Base-by-base conservation (phyloP, 2,888 invertebrate genomes). In the Crioceris asparagi region DNA sequence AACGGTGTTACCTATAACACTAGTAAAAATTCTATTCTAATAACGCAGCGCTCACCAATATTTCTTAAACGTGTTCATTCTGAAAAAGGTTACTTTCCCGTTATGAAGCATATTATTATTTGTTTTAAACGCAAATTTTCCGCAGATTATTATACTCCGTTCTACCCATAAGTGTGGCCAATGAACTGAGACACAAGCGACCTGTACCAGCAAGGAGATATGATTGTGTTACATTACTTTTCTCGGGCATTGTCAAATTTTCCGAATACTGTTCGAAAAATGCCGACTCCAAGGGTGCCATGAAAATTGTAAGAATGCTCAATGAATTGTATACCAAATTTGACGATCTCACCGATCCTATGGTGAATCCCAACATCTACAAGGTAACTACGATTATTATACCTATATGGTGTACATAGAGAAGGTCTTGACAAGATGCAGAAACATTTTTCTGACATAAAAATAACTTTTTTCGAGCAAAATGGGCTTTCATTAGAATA, bases 221-320 rank as follows among this genome's bases (percentile, higher is more conserved):
- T 61, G 91, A 88, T 56, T 79, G 81, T 32, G 94, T 94, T 26
- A 93, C 94, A 0, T 71, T 94, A 0, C 77, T 94, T 53, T 94
- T 94, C 69, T 92, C 92, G 30, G 94, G 94, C 29, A 84, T 87
- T 51, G 91, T 92, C 8, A 92, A 91, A 26, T 94, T 94, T 57
- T 78, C 83, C 16, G 81, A 85, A 54, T 91, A 91, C 60, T 93
- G 93, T 58, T 86, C 91, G 2, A 75, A 79, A 29, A 79, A 93
- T 62, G 86, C 92, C 0, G 93, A 93, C 62, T 83, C 90, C 4
- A 79, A 79, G 49, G 92, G 92, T 1, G 93, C 92, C 29, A 93
- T 93, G 88, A 91, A 91, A 69, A 93, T 94, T 46, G 93, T 94
- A 6, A 77, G 84, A 63, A 83, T 93, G 77, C 75, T 94, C 32